These are phyloP conservation scores for Caretta caretta DNA, from an alignment of 2,113 vertebrate genomes.

Conservation along the genomic window DNA sequence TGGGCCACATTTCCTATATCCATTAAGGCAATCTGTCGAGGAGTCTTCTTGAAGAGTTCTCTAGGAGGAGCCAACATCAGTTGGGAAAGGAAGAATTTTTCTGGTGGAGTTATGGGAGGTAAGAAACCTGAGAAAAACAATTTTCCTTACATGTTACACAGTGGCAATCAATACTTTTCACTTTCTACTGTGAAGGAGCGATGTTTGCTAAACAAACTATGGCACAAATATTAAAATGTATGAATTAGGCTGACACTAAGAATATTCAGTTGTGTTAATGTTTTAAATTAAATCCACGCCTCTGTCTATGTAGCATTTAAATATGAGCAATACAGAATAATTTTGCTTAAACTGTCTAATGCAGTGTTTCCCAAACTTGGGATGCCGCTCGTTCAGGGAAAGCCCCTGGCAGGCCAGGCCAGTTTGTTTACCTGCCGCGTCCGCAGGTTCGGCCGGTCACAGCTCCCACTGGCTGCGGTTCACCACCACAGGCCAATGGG, in stretches of 20 bases:
- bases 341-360: neutral
- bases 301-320: neutral
- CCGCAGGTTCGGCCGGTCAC: too few species aligned
- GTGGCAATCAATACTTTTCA: neutral
- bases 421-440: too few species aligned
- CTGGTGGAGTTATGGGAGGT: conserved; percentile 95
- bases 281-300: neutral
- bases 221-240: rapidly evolving
- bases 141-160: rapidly evolving
- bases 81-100: conserved; percentile 98
- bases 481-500: too few species aligned
- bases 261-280: neutral
- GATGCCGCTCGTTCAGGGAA: too few species aligned
- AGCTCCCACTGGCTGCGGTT: too few species aligned
- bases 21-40: conserved; percentile 95
- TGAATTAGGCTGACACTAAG: neutral
- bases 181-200: neutral
- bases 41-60: conserved; percentile 98
- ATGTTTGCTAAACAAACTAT: neutral
- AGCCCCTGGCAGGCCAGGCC: too few species aligned
- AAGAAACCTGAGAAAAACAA: conserved; percentile 87
- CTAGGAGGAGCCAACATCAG: conserved; percentile 97
- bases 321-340: neutral
- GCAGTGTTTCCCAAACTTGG: neutral
- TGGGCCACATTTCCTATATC: conserved; percentile 92